A percentile compares a stretch with the other conserved stretches of the same genome.
These are phyloP conservation scores for Hydractinia symbiolongicarpus DNA, from an alignment of 30 jellyfish, hydroid and myxozoan species.

Conservation along the genomic window DNA sequence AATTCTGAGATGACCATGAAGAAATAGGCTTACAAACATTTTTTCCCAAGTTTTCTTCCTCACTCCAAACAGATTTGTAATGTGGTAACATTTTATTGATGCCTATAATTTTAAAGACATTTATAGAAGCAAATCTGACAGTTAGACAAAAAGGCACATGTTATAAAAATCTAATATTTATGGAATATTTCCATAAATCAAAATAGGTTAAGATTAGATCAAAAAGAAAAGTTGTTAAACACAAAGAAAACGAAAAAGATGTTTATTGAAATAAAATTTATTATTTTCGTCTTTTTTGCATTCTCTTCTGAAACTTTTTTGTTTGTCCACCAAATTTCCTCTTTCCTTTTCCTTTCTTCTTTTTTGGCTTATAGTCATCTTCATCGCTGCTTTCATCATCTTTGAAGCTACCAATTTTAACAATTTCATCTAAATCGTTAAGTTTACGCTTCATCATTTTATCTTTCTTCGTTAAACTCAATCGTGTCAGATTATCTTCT, in stretches of 20 bases:
- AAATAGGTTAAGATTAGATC: too few species aligned
- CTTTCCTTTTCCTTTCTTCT: conserved; percentile 42
- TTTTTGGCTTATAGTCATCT: conserved; percentile 31
- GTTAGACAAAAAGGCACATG: too few species aligned
- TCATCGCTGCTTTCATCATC: conserved; percentile 30
- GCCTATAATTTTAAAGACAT: not conserved
- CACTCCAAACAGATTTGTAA: conserved; percentile 4
- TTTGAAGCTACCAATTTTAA: conserved; percentile 23
- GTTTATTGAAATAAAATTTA: too few species aligned
- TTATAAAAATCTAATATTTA: too few species aligned
- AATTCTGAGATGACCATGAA: conserved; percentile 59
- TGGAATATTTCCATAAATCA: too few species aligned
- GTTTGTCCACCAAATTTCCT: not conserved
- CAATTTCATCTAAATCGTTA: conserved; percentile 31
- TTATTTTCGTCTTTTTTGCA: conserved; percentile 26
- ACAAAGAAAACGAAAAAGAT: too few species aligned
- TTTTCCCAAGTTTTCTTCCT: not conserved
- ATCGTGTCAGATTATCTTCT: conserved; percentile 77
- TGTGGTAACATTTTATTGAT: conserved; percentile 17
- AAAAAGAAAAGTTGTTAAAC: too few species aligned
- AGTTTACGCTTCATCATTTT: conserved; percentile 24
- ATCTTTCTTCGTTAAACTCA: conserved; percentile 52
- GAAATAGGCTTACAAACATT: conserved; percentile 29
- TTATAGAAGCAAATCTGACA: too few species aligned
- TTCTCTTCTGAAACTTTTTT: conserved; percentile 29